A percentile compares a stretch with the other conserved stretches of the same genome.
Conservation (phyloP, 2,797 vertebrate genomes). For the Tinamus major region DNA sequence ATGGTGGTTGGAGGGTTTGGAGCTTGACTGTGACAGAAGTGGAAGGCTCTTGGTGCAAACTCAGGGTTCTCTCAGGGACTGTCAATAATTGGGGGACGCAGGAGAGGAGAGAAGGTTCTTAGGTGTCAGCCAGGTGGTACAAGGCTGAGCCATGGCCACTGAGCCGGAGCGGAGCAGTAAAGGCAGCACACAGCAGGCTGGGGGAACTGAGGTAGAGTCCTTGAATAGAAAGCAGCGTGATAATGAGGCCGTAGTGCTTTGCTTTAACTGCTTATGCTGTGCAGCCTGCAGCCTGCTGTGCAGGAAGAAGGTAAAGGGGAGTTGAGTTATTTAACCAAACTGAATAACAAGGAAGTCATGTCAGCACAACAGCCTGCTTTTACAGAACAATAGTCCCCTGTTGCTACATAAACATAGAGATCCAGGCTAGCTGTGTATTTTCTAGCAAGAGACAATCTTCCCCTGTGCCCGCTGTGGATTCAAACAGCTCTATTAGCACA, state of each 20-base stretch:
- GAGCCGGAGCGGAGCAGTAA: constrained; percentile 54
- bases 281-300: constrained; percentile 70
- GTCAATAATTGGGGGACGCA: neutral
- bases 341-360: constrained; percentile 78
- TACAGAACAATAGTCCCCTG: constrained; percentile 74
- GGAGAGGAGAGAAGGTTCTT: neutral
- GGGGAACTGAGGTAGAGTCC: constrained; percentile 43
- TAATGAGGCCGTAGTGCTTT: constrained; percentile 71
- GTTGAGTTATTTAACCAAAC: constrained; percentile 79
- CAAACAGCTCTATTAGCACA: constrained; percentile 36
- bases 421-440: constrained; percentile 71
- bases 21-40: accelerated
- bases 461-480: constrained; percentile 55
- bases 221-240: constrained; percentile 67
- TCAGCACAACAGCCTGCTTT: constrained; percentile 73
- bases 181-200: constrained; percentile 18
- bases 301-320: constrained; percentile 77
- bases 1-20: neutral
- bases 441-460: constrained; percentile 69
- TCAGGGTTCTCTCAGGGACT: neutral
- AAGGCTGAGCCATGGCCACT: constrained; percentile 40
- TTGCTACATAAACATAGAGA: constrained; percentile 75
- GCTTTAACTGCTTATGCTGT: constrained; percentile 73
- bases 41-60: neutral
- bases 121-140: constrained; percentile 35